A percentile compares a stretch with the other conserved stretches of the same genome.
Conservation (phyloP, 2,888 invertebrate genomes). For the Emmelina monodactyla region DNA sequence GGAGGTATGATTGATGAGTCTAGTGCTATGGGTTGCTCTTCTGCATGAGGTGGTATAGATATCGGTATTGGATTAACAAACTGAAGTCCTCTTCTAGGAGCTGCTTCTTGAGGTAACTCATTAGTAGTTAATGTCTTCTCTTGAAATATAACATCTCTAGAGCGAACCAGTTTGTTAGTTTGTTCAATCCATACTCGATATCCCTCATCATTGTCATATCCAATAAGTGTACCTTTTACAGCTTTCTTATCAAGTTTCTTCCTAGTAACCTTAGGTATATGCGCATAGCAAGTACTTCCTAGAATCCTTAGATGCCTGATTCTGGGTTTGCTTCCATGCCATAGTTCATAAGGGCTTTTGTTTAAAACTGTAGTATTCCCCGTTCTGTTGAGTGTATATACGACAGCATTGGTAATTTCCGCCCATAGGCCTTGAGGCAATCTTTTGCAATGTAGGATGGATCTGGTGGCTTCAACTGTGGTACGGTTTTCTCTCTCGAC, state of each 20-base stretch:
- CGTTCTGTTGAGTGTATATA: conserved; percentile 14
- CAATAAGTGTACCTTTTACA: conserved; percentile 5
- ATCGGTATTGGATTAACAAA: no score
- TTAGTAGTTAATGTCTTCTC: conserved; percentile 1
- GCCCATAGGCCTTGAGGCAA: conserved; percentile 8
- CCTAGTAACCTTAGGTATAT: conserved; percentile 13
- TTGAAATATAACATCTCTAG: no score
- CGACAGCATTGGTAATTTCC: conserved; percentile 12
- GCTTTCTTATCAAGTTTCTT: conserved; percentile 12
- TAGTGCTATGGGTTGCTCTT: no score
- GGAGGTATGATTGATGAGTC: no score
- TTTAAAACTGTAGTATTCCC: conserved; percentile 15
- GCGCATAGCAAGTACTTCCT: conserved; percentile 4
- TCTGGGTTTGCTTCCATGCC: conserved; percentile 12
- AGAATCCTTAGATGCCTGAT: conserved; percentile 11
- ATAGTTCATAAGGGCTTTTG: conserved; percentile 22
- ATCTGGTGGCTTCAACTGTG: conserved; percentile 14
- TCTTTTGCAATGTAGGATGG: conserved; percentile 8
- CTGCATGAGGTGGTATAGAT: no score
- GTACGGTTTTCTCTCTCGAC: conserved; percentile 15
- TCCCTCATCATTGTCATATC: conserved; percentile 12
- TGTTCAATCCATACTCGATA: no score
- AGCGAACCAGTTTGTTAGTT: no score
- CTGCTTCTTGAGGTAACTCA: no score
- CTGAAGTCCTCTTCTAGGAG: no score